Percentiles rank a stretch among this genome's conserved stretches.
These are phyloP conservation scores for Lordiphosa stackelbergi DNA, from an alignment of 1,140 invertebrate genomes.

Conservation along the genomic window DNA sequence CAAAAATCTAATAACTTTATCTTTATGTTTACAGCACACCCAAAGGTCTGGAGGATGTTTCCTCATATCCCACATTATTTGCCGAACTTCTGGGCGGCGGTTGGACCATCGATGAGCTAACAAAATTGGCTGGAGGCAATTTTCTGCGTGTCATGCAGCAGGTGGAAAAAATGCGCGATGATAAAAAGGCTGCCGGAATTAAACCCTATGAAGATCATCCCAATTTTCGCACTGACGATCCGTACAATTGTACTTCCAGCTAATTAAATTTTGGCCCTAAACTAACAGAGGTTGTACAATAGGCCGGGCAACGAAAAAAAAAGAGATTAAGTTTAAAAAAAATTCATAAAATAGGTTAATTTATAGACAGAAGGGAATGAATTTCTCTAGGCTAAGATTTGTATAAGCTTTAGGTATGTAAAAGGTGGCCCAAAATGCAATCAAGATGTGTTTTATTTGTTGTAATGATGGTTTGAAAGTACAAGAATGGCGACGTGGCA, in stretches of 20 bases:
- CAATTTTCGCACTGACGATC: constrained; percentile 74
- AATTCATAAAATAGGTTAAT: constrained; percentile 21
- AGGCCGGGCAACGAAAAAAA: constrained; percentile 36
- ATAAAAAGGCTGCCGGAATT: constrained; percentile 62
- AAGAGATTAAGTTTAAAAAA: constrained; percentile 22
- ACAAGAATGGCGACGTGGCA: too few relatives aligned
- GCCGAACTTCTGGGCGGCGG: constrained; percentile 88
- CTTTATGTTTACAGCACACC: constrained; percentile 82
- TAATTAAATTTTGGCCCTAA: constrained; percentile 54
- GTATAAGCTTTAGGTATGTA: constrained; percentile 57
- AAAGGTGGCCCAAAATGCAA: too few relatives aligned
- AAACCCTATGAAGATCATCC: constrained; percentile 75
- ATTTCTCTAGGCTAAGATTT: constrained; percentile 50
- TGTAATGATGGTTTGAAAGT: too few relatives aligned
- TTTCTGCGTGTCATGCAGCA: constrained; percentile 86
- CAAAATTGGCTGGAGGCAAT: constrained; percentile 92
- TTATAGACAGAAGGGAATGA: constrained; percentile 14
- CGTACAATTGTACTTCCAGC: constrained; percentile 76
- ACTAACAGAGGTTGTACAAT: constrained; percentile 56
- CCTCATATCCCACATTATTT: constrained; percentile 91
- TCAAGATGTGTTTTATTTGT: not conserved
- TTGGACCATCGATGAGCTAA: constrained; percentile 89
- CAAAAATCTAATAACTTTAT: constrained; percentile 21
- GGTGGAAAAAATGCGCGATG: constrained; percentile 77
- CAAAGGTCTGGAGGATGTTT: constrained; percentile 92